Evolutionary conservation across 2,113 vertebrate species (phyloP), one percentile per base, ranked within the genome.

Genomic region (Xiphophorus hellerii): DNA sequence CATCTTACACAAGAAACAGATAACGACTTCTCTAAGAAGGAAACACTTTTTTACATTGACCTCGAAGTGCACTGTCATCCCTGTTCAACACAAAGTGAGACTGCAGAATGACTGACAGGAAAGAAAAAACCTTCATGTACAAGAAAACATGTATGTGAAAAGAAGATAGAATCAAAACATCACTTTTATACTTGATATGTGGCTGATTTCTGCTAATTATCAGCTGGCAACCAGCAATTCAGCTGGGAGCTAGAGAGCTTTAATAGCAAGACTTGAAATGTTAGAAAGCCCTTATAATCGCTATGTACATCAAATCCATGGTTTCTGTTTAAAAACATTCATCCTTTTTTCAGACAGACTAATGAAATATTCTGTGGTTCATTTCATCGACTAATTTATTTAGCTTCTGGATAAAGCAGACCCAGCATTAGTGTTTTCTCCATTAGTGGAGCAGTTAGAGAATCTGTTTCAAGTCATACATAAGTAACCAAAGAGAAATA

Each of bases 31-130:
- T 72, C 44, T 13, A 14, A 69, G 65, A 84, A 3, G 65, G 35
- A 68, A 54, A n/a, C 67, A 66, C 64, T 73, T 73, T 78, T 37
- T 82, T n/a, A 31, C 44, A 63, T 70, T 79, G 77, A 89, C 84
- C 85, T 88, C 27, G 76, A 84, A 82, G 71, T 66, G 74, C 78
- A 78, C 69, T 65, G 27, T 74, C 69, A 63, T 84, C 82, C 73
- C 33, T 65, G 66, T 76, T 73, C 62, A 62, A 44, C 33, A 74
- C 68, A 60, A 73, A 73, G 39, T 17, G 1, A 51, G 29, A 7
- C 25, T 31, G 48, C 17, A 69, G 51, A 17, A 30, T 14, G 68
- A 39, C 62, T 78, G 30, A 29, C 25, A 20, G 37, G 28, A 42
- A 15, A 15, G 4, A 25, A 54, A 54, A 58, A 2, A 4, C 14